These are phyloP conservation scores for Poecilus cupreus DNA, from an alignment of 2,888 invertebrate genomes.

Conservation along the genomic window DNA sequence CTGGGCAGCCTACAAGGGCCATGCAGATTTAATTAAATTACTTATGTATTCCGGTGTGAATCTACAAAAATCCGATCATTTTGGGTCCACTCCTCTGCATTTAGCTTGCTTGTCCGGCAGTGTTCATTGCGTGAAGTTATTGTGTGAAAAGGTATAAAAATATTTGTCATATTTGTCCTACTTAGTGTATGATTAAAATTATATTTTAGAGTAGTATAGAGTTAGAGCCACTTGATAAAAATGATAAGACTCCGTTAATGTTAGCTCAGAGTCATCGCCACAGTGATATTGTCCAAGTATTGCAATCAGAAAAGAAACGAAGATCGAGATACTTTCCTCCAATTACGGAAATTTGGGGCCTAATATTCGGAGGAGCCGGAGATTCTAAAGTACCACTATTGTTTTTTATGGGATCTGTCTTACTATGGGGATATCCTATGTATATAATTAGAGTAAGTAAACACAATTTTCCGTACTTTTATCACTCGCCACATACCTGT, in stretches of 20 bases:
- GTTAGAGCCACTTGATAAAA: conserved; percentile 90
- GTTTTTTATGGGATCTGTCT: conserved; percentile 88
- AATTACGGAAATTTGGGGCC: conserved; percentile 90
- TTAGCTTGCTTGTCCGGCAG: conserved; percentile 92
- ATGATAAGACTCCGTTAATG: conserved; percentile 93
- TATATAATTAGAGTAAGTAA: conserved; percentile 86
- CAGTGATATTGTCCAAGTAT: conserved; percentile 86
- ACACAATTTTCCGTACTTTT: conserved; percentile 4
- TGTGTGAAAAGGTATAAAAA: conserved; percentile 86
- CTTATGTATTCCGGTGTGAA: conserved; percentile 94
- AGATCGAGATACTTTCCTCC: conserved; percentile 91
- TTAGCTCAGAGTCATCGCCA: conserved; percentile 92
- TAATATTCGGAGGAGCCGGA: conserved; percentile 92
- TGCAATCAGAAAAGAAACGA: conserved; percentile 88
- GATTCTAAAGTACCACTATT: conserved; percentile 92
- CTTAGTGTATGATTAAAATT: background rate
- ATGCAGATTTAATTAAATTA: conserved; percentile 89
- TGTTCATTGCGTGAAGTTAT: conserved; percentile 87
- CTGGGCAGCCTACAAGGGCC: conserved; percentile 96
- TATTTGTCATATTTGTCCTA: background rate
- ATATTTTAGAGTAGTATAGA: conserved; percentile 84
- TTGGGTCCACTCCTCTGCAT: conserved; percentile 93
- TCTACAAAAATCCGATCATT: conserved; percentile 91
- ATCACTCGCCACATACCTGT: no score
- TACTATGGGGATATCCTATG: conserved; percentile 96